These are phyloP conservation scores for Lochmaea crataegi DNA, from an alignment of 2,888 invertebrate genomes.

Conservation along the genomic window DNA sequence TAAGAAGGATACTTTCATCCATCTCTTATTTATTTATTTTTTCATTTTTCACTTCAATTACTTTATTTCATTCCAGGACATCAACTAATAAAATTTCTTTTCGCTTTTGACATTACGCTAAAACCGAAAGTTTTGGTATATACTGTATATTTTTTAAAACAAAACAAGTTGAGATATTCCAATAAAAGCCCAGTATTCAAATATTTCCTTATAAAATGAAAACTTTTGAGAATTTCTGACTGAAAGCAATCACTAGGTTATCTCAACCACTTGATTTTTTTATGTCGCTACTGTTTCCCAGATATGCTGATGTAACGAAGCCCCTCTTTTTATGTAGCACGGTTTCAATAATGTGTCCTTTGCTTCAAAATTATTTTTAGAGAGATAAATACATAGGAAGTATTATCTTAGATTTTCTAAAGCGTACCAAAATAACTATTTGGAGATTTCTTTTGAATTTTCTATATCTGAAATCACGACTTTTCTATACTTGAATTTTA, in stretches of 20 bases:
- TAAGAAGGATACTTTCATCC: too few relatives aligned
- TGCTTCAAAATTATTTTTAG: conserved; percentile 44
- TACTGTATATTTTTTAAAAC: too few relatives aligned
- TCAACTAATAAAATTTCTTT: too few relatives aligned
- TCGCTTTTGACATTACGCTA: too few relatives aligned
- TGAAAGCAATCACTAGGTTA: conserved; percentile 59
- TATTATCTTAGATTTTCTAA: background rate
- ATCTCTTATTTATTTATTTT: too few relatives aligned
- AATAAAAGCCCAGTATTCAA: too few relatives aligned
- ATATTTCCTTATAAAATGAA: too few relatives aligned
- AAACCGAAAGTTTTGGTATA: too few relatives aligned
- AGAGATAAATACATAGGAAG: conserved; percentile 16
- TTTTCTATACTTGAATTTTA: too few relatives aligned
- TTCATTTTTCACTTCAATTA: too few relatives aligned
- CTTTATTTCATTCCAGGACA: too few relatives aligned
- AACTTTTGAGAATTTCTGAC: conserved; percentile 52
- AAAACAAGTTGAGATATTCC: background rate
- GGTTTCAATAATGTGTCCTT: conserved; percentile 44
- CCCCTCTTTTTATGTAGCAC: conserved; percentile 49
- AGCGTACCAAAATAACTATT: background rate
- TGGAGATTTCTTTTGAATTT: background rate
- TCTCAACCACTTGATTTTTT: conserved; percentile 62
- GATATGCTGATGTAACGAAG: conserved; percentile 48
- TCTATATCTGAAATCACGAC: too few relatives aligned
- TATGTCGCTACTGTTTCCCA: conserved; percentile 56